A percentile compares a stretch with the other conserved stretches of the same genome.
Conservation (phyloP, 2,113 vertebrate species). For the Ahaetulla prasina region DNA sequence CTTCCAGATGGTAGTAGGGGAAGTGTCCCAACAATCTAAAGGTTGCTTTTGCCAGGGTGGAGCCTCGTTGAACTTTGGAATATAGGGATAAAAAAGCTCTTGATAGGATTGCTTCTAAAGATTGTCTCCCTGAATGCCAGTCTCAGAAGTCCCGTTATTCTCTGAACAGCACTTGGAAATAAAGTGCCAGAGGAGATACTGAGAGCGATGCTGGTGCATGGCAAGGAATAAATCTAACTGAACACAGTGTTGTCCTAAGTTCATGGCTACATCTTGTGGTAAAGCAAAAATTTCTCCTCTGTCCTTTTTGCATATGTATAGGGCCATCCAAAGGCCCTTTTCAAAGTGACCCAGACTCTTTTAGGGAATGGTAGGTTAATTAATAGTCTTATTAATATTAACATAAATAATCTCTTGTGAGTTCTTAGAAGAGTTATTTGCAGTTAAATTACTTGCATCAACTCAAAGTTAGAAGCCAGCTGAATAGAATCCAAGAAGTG, state of each 20-base stretch:
- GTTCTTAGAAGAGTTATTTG: neutral
- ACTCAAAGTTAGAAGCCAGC: neutral
- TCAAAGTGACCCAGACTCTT: neutral
- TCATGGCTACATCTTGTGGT: neutral
- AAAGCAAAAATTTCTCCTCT: neutral
- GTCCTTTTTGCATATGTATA: neutral
- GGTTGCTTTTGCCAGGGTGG: neutral
- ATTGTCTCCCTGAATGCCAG: neutral
- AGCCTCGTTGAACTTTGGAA: neutral
- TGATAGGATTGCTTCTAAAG: neutral
- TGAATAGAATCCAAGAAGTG: neutral
- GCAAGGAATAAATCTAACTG: neutral
- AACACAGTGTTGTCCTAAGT: neutral
- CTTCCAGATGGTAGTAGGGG: neutral
- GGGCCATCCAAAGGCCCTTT: neutral
- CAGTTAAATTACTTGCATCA: neutral
- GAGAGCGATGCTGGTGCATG: neutral
- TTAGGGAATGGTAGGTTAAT: neutral
- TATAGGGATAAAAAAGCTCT: neutral
- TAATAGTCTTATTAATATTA: neutral
- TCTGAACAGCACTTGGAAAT: neutral
- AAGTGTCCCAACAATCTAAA: neutral
- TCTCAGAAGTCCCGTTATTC: neutral
- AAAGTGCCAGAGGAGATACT: neutral
- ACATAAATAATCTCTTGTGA: neutral